phyloP scores from a whole-genome alignment of 1,140 invertebrate species.

The Phthorimaea operculella region DNA sequence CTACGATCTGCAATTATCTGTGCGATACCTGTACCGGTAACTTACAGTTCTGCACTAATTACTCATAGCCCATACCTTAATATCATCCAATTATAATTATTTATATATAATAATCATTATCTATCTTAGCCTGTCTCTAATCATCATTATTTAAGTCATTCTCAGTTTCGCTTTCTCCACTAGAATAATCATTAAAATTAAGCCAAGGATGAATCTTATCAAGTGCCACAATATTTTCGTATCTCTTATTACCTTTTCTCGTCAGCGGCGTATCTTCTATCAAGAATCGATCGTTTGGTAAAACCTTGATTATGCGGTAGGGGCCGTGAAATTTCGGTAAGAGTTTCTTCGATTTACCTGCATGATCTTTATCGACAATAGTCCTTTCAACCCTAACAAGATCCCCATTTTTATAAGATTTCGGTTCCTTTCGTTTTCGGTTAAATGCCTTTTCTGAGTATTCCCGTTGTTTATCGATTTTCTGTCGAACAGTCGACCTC shows the following conservation, averaged over 20 bases:
- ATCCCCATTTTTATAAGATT: constrained; percentile 2
- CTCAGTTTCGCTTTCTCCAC: background rate
- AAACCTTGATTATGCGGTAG: constrained; percentile 2
- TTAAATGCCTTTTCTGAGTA: background rate
- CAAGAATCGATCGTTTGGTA: background rate
- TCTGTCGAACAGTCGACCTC: background rate
- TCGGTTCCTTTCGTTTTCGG: background rate
- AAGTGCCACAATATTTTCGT: background rate
- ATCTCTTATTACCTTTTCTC: background rate
- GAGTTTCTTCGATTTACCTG: constrained; percentile 13
- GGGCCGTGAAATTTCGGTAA: constrained; percentile 18
- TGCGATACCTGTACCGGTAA: background rate
- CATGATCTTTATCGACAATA: background rate
- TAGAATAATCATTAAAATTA: background rate
- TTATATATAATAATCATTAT: background rate
- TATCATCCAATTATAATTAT: background rate
- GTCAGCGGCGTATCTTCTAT: background rate
- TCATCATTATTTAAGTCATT: background rate
- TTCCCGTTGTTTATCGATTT: background rate
- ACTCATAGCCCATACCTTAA: background rate
- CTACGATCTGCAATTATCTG: background rate
- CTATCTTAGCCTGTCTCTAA: background rate
- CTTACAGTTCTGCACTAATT: background rate
- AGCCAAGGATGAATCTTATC: constrained; percentile 2
- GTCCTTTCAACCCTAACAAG: constrained; percentile 4